Evolutionary conservation across 2,888 invertebrate species (phyloP).

Genomic region (Lydus trimaculatus): DNA sequence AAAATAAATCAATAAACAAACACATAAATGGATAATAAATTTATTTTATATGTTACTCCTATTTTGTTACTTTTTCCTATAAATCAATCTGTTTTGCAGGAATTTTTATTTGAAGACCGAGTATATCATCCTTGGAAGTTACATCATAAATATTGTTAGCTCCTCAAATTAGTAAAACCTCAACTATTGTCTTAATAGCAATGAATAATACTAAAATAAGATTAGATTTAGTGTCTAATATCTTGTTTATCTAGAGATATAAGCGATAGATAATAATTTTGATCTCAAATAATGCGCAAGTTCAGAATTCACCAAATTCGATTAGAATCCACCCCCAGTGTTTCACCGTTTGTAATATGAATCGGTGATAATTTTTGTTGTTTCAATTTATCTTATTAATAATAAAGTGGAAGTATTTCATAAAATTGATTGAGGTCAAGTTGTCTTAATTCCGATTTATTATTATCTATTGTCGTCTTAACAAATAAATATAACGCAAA

Average conservation of each 20-base stretch:
- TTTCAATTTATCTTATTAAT: not conserved
- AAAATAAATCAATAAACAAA: not conserved
- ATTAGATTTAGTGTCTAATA: not conserved
- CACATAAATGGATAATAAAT: no score
- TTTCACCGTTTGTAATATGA: not conserved
- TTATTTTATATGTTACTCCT: not conserved
- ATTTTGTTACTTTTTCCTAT: no score
- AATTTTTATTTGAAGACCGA: no score
- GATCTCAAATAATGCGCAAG: not conserved
- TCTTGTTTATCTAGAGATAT: not conserved
- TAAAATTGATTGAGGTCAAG: constrained; percentile 5
- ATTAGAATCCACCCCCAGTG: not conserved
- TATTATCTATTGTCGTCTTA: constrained; percentile 16
- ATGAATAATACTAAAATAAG: no score
- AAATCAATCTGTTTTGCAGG: no score
- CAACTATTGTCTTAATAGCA: no score
- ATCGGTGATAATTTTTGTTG: not conserved
- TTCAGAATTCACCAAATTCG: not conserved
- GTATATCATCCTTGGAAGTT: no score
- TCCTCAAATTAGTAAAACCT: no score
- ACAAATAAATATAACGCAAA: no score
- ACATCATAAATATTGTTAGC: no score
- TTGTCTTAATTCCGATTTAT: constrained; percentile 16
- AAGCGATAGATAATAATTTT: not conserved
- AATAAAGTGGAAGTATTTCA: not conserved